Evolutionary conservation across 2,113 vertebrate genomes (phyloP), one percentile per base, ranked within the genome.

Genomic region (Perca flavescens): DNA sequence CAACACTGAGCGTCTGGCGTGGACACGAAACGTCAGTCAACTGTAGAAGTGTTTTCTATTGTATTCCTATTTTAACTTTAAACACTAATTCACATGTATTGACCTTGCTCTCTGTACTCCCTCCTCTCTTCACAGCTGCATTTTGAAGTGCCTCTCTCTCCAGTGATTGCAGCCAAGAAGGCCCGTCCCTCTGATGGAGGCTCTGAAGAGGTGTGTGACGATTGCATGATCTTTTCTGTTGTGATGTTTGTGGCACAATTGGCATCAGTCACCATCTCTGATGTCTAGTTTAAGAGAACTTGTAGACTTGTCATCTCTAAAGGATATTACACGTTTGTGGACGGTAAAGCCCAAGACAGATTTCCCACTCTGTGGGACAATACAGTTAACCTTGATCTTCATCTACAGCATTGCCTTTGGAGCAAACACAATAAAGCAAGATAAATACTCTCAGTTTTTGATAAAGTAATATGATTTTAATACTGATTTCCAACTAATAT

Each of bases 111-210:
- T 66, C 21, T 74, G n/a, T 34, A 40, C 9, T 40, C 15, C 19
- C n/a, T 15, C 56, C 17, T 62, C 21, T 52, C 70, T 71, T 90
- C 83, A n/a, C 93, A 99, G 98, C 96, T 98, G 31, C 97, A 98
- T 89, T 97, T 98, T 93, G 98, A 99, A 96, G 97, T 98, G 34
- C 98, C 97, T 0, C 97, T 98, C 72, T 99, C 98, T 2, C 98
- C 98, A 21, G 98, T 99, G 79, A 99, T 99, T 92, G 98, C 98
- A 77, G 97, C 98, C 4, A 99, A 99, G 92, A 99, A 99, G 89
- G 97, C 98, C 31, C 95, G 98, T 22, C 97, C 97, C 0, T 99
- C 98, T 16, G 98, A 99, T 71, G 96, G 96, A 1, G 98, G 98
- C 68, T 98, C 97, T 80, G 98, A 99, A 82, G 98, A 99, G 85